phyloP scores from a whole-genome alignment of 2,113 vertebrate species.

The Taurulus bubalis region DNA sequence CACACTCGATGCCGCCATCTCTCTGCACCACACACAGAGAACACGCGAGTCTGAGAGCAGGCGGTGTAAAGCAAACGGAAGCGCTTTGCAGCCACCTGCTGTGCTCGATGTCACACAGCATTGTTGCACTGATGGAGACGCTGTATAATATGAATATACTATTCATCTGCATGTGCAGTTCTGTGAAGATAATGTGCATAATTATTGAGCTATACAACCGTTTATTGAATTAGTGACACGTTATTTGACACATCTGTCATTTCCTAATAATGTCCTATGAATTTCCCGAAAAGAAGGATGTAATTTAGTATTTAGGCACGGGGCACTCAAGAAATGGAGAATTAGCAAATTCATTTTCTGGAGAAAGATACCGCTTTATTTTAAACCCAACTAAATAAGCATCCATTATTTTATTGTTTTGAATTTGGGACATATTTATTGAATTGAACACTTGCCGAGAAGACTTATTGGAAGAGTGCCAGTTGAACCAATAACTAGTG shows the following conservation, averaged over 20 bases:
- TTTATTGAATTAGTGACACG: background rate
- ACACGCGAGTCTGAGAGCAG: slow-evolving; percentile 37
- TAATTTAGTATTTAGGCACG: background rate
- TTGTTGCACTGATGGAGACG: background rate
- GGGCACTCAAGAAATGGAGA: background rate
- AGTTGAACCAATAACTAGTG: background rate
- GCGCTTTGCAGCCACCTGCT: slow-evolving; percentile 82
- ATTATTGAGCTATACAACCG: slow-evolving; percentile 3
- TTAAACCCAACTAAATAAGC: background rate
- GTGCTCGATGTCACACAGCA: slow-evolving; percentile 66
- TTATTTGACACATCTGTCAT: background rate
- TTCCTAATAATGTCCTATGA: background rate
- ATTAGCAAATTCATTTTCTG: background rate
- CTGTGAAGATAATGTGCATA: background rate
- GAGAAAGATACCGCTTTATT: background rate
- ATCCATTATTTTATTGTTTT: background rate
- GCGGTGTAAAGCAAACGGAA: slow-evolving; percentile 35
- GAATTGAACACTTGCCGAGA: background rate
- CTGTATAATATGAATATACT: background rate
- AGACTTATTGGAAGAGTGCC: background rate
- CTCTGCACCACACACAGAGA: slow-evolving; percentile 43
- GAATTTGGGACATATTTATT: background rate
- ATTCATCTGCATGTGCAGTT: background rate
- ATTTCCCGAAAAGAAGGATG: background rate
- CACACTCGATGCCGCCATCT: slow-evolving; percentile 46